A percentile compares a stretch with the other conserved stretches of the same genome.
These are phyloP conservation scores for Prionailurus viverrinus DNA, from an alignment of 2,113 vertebrate species.

Conservation along the genomic window DNA sequence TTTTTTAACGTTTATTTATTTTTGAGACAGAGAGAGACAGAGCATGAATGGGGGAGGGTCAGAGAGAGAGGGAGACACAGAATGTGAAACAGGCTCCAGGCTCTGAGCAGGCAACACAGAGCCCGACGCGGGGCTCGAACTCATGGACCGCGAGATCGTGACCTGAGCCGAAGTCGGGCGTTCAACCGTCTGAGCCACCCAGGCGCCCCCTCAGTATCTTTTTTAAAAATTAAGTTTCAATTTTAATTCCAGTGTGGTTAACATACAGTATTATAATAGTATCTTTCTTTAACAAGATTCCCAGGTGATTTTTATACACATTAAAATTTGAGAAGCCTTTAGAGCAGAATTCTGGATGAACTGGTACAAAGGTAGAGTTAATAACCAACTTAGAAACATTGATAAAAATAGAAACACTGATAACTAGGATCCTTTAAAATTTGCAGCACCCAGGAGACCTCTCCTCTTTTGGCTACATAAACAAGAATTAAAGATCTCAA, in stretches of 20 bases:
- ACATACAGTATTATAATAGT: background rate
- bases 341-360: background rate
- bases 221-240: background rate
- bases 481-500: background rate
- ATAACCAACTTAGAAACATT: background rate
- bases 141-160: no score
- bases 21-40: no score
- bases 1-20: no score
- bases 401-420: background rate
- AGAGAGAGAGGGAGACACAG: no score
- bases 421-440: background rate
- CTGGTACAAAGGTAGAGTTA: background rate
- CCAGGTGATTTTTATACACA: slow-evolving; percentile 32
- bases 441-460: background rate
- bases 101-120: no score
- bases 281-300: background rate
- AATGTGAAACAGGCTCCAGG: no score
- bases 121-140: no score
- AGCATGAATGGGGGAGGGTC: no score
- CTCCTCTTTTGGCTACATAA: background rate
- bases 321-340: background rate
- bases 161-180: no score
- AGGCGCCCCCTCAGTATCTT: background rate
- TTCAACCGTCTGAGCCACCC: no score
- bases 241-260: background rate